Percentiles rank a stretch among this genome's conserved stretches.
Evolutionary conservation across 1,140 invertebrate species (phyloP).

Genomic region (Drosophila elegans): DNA sequence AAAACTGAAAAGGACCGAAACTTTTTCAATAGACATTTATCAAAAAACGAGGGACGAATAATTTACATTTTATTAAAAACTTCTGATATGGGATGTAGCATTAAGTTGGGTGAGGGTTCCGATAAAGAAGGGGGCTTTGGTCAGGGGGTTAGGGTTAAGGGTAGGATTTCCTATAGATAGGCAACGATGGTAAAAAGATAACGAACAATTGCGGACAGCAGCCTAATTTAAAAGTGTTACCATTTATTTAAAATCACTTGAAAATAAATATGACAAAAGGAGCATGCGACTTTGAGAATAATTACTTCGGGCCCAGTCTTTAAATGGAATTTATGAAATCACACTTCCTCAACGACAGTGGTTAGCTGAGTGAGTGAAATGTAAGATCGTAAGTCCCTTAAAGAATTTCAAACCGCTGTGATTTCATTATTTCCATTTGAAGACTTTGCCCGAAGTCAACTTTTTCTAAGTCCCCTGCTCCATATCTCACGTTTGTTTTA

Average conservation of each 20-base stretch:
- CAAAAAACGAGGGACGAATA: conserved; percentile 66
- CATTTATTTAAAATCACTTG: too few species aligned
- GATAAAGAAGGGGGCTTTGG: neutral
- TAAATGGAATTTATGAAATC: too few species aligned
- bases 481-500: neutral
- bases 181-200: neutral
- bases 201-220: too few species aligned
- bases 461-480: neutral
- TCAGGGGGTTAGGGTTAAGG: too few species aligned
- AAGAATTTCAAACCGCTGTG: neutral
- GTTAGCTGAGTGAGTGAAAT: neutral
- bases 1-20: conserved; percentile 61
- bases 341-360: neutral
- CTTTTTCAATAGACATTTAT: conserved; percentile 81
- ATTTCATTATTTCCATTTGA: conserved; percentile 7
- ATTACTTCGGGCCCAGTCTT: too few species aligned
- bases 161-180: too few species aligned
- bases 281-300: too few species aligned
- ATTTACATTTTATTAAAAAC: conserved; percentile 83
- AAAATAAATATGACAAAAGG: too few species aligned
- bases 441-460: neutral
- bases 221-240: too few species aligned
- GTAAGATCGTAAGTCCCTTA: neutral
- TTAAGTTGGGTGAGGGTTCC: too few species aligned
- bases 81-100: conserved; percentile 42